Evolutionary conservation across 1,140 invertebrate genomes (phyloP).

Genomic region (Drosophila bocki): DNA sequence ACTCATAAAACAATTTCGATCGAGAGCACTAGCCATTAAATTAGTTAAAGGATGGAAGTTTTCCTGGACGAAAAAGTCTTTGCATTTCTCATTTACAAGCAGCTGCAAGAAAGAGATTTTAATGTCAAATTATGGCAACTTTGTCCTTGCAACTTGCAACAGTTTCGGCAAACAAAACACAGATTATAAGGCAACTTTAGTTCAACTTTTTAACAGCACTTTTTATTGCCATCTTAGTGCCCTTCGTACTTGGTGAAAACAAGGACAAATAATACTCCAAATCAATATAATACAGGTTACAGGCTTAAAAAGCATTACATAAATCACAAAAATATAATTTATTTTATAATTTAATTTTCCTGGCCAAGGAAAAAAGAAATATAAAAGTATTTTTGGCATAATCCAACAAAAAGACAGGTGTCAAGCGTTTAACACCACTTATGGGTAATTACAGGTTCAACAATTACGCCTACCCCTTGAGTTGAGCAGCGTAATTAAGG

Average conservation of each 20-base stretch:
- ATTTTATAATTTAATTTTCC: neutral
- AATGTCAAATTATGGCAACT: constrained; percentile 59
- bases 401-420: neutral
- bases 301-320: neutral
- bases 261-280: neutral
- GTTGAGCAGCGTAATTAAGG: neutral
- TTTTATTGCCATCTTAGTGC: constrained; percentile 16
- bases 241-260: neutral
- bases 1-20: constrained; percentile 39
- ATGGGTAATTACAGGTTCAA: constrained; percentile 16
- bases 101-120: constrained; percentile 41
- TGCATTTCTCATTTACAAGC: constrained; percentile 21
- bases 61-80: neutral
- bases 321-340: neutral
- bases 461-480: neutral
- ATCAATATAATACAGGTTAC: neutral
- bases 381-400: neutral
- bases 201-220: constrained; percentile 16
- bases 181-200: constrained; percentile 16
- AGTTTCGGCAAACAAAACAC: constrained; percentile 25
- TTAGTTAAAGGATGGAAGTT: constrained; percentile 18
- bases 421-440: constrained; percentile 1
- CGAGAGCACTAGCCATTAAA: constrained; percentile 19
- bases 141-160: constrained; percentile 47
- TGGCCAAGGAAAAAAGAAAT: too few species aligned